Base-by-base conservation (phyloP, 2,888 invertebrate genomes). In the Julus scanicus region DNA sequence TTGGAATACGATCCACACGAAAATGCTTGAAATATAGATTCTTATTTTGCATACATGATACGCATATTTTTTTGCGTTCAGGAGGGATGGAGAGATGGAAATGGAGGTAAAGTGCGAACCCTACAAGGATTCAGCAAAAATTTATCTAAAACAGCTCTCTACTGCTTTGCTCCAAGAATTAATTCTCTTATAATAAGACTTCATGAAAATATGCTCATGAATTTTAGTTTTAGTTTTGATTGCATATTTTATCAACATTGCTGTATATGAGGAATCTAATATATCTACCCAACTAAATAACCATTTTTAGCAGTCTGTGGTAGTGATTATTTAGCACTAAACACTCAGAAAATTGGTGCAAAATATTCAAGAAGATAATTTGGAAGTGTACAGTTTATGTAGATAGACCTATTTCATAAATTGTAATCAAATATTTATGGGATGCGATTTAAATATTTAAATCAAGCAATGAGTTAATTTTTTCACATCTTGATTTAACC, bases 21-120 rank as follows among this genome's bases (percentile, higher is more conserved):
- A 80, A 80, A 80, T 37, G 80, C 37, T 37, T 80, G 80, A 80
- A 80, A 71, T 71, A 29, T 80, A 80, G 80, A 80, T 80, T 37
- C 80, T 0, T 80, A n/a, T 80, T 29, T 37, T 9, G 80, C 29
- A 15, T 3, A 80, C 37, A 37, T 13, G 37, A 13, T 80, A 80
- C 15, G 37, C 11, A 29, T 9, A 71, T n/a, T n/a, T 63, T 80
- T 37, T 80, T 37, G 11, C 0, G 29, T 37, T 80, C 37, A 37
- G 13, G 37, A 80, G 29, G 80, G 15, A 29, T 37, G 80, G 6
- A 44, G 13, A 29, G 13, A 80, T 37, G 37, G 37, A 37, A 29
- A 37, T 2, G 37, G 37, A 80, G 80, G 37, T 80, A 37, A 37
- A 80, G 37, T 37, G 37, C 29, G 37, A 80, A 6, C 71, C 29